Conservation (phyloP, 2,113 vertebrate species). For the Pionites leucogaster region DNA sequence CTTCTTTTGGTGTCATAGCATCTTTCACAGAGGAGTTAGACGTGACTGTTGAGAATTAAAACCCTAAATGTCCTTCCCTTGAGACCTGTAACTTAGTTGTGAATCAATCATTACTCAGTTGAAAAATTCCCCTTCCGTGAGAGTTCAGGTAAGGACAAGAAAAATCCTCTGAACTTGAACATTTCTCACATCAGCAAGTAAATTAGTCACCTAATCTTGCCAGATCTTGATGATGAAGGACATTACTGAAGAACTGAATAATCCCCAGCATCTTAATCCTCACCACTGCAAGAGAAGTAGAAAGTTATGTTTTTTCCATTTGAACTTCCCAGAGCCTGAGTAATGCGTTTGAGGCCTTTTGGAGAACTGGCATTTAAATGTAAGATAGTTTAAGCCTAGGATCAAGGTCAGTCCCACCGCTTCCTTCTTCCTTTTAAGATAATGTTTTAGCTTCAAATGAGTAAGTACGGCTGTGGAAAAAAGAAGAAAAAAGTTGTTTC, state of each 20-base stretch:
- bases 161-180: slow-evolving; percentile 1
- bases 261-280: slow-evolving; percentile 10
- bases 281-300: neutral
- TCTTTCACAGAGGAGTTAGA: slow-evolving; percentile 30
- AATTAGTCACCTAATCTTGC: slow-evolving; percentile 53
- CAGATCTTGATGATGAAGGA: slow-evolving; percentile 26
- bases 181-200: slow-evolving; percentile 37
- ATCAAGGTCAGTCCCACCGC: neutral
- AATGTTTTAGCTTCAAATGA: neutral
- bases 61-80: neutral
- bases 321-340: neutral
- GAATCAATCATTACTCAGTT: neutral
- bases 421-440: neutral
- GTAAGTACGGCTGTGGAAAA: neutral
- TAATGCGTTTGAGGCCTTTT: neutral
- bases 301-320: neutral
- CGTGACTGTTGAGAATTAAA: slow-evolving; percentile 28
- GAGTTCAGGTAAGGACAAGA: slow-evolving; percentile 53
- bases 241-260: slow-evolving; percentile 11
- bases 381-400: neutral
- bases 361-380: neutral
- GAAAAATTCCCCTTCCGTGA: neutral
- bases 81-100: neutral
- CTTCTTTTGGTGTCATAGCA: neutral
- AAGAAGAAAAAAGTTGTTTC: neutral